Evolutionary conservation across 1,140 invertebrate genomes (phyloP).

Genomic region (Macrotrachela quadricornifera): DNA sequence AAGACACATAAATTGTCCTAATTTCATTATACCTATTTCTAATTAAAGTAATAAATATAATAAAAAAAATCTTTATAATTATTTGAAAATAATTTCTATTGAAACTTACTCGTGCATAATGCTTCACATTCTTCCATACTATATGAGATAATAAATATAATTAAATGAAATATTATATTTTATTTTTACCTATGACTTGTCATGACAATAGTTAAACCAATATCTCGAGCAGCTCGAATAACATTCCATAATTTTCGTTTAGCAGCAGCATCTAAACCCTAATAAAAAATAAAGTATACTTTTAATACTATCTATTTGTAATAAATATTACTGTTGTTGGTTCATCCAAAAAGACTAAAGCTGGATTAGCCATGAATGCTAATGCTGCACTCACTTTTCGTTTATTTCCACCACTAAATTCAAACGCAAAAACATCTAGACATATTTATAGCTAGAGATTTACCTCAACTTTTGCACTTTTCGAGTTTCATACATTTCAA

Average conservation of each 20-base stretch:
- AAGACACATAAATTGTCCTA: slow-evolving; percentile 33
- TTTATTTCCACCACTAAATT: slow-evolving; percentile 49
- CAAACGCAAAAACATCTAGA: not conserved
- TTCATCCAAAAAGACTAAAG: slow-evolving; percentile 13
- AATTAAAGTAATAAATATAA: no score
- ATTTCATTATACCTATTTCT: slow-evolving; percentile 27
- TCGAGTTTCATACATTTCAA: slow-evolving; percentile 8
- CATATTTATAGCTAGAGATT: not conserved
- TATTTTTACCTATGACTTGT: not conserved
- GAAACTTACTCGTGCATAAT: not conserved
- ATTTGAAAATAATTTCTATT: not conserved
- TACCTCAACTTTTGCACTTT: not conserved
- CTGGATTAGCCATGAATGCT: slow-evolving; percentile 43
- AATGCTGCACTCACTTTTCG: slow-evolving; percentile 78
- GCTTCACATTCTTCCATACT: not conserved
- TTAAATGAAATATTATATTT: not conserved
- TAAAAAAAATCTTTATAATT: no score
- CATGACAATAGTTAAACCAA: slow-evolving; percentile 8
- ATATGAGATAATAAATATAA: not conserved
- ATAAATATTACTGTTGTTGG: slow-evolving; percentile 21
- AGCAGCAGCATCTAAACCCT: slow-evolving; percentile 32
- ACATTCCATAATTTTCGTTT: slow-evolving; percentile 28
- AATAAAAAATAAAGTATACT: not conserved
- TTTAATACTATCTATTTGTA: not conserved
- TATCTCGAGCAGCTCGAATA: not conserved